Base-by-base conservation (phyloP, 2,113 vertebrate species). In the Hypomesus transpacificus region DNA sequence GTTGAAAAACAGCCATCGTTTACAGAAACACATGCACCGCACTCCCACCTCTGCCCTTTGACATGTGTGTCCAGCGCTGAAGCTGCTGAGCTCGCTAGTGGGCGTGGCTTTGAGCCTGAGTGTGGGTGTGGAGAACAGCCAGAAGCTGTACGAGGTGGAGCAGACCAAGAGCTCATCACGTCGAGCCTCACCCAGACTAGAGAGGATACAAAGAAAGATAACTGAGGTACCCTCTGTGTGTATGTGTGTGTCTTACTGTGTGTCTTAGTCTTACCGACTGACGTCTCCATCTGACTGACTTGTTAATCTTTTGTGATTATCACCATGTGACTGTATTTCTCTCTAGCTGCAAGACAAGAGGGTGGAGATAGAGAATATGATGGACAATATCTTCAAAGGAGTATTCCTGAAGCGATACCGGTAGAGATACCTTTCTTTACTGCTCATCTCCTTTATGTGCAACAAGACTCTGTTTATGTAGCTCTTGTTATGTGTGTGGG, bases 311-410 rank as follows among this genome's bases (percentile, higher is more conserved):
- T 14, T 39, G 57, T 68, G n/a, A 69, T 56, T 17, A 39, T 22
- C 2, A 13, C 26, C 18, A 61, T 61, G 17, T 61, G 50, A n/a
- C 46, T 52, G n/a, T 31, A 62, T 26, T 51, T 61, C 18, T 71
- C 16, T 56, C 62, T 85, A 97, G 95, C 87, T 93, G 80, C 91
- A 93, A 77, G 92, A 92, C 69, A 95, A 92, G 53, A 92, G 85
- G 74, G 71, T 87, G 24, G 94, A 95, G 82, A 83, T 95, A 31
- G 93, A 95, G 79, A 93, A 91, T 83, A 93, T 95, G 92, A 95
- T 94, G 93, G 91, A 93, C 75, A 85, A 89, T 39, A 87, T 97
- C 86, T 96, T 96, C 84, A 96, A 95, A 88, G 94, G 94, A 56
- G 92, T 92, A 0, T 96, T 96, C 77, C 87, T 97, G 24, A 95